Evolutionary conservation across 2,888 invertebrate genomes (phyloP), one percentile per base, ranked within the genome.

Genomic region (Protophormia terraenovae): DNA sequence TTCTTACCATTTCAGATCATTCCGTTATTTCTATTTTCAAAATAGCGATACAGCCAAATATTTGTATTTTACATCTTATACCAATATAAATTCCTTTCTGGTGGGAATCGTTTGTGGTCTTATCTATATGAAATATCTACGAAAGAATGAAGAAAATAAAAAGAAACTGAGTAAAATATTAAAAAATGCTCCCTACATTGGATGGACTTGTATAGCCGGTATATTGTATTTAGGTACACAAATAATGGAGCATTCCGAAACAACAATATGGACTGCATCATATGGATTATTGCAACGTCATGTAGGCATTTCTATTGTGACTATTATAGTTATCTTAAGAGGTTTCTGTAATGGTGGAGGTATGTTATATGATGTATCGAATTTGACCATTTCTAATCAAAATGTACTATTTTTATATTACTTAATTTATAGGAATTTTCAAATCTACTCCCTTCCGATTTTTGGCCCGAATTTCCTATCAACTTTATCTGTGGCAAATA

Each of bases 401-500:
- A 10, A 7, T n/a, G n/a, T n/a, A n/a, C n/a, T 27, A 7, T 55
- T 55, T 10, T 79, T 19, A n/a, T 53, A 3, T 6, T n/a, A 22
- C 22, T 1, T 22, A 19, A 1, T 41, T 80, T 64, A n/a, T 27
- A 77, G 58, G 81, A 6, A 22, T 82, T 69, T 60, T 75, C 16
- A 29, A 47, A 50, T 8, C 2, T 1, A 0, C 41, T 0, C 6
- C 3, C 1, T 82, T 82, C 1, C 75, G 81, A 6, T 5, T 76
- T 1, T 19, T 76, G 10, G 8, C 81, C 1, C 75, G 75, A 3
- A 38, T 82, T 60, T 82, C 81, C 2, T 82, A 75, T 24, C 81
- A 82, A 69, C 41, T 82, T 2, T 82, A 82, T 75, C 55, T 82
- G 41, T 82, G 75, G 60, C 67, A 82, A 32, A 12, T 76, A 16